Conservation (phyloP, 2,113 vertebrate species). For the Melanerpes aurifrons region DNA sequence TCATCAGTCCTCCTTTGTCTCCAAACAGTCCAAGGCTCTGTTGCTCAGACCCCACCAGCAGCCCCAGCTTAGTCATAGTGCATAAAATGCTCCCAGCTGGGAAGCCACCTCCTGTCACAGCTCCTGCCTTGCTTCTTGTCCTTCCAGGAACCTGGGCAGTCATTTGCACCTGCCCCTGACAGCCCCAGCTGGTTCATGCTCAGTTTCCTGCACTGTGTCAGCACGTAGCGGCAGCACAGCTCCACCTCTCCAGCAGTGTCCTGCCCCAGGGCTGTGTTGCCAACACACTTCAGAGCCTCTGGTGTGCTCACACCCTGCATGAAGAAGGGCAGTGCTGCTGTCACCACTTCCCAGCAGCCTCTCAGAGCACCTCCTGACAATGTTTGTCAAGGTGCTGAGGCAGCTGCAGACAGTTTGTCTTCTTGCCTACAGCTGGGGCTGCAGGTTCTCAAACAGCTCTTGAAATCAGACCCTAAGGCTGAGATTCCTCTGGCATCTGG, state of each 20-base stretch:
- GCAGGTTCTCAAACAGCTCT: background rate
- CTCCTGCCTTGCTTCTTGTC: background rate
- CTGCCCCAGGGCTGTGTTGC: background rate
- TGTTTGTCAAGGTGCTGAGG: background rate
- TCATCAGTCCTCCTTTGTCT: too few species aligned
- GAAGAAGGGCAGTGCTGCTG: background rate
- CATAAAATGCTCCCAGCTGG: rapidly evolving
- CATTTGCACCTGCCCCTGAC: background rate
- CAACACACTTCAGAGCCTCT: background rate
- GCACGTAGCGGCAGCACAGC: background rate
- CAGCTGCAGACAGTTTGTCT: background rate
- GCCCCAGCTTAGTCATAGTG: background rate
- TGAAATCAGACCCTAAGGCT: background rate
- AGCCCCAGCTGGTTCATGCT: background rate
- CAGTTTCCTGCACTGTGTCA: rapidly evolving
- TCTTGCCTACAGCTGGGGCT: background rate
- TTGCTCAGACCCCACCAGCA: background rate
- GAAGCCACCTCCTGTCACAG: background rate
- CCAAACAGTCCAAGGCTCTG: background rate
- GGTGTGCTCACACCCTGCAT: rapidly evolving
- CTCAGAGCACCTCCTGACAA: background rate
- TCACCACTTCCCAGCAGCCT: background rate
- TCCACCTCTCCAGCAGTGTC: background rate
- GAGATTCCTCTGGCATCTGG: background rate
- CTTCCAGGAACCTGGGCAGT: background rate